Percentiles rank a stretch among this genome's conserved stretches.
Evolutionary conservation across 64 coral and sea anemone species (phyloP).

Genomic region (Porites lutea): DNA sequence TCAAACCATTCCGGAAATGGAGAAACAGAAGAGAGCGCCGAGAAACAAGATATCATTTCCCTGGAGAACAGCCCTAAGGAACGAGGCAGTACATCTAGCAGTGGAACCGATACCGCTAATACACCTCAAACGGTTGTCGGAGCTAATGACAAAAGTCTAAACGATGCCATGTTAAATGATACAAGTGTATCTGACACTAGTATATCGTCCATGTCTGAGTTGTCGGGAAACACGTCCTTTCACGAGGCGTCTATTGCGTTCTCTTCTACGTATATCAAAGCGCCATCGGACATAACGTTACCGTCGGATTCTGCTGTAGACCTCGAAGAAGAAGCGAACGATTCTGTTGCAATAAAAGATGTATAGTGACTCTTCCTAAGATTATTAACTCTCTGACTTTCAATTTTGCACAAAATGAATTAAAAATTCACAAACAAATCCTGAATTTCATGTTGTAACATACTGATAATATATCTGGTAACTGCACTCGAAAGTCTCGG

Average conservation of each 20-base stretch:
- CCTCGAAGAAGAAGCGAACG: not conserved
- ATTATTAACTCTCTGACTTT: no score
- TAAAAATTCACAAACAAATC: no score
- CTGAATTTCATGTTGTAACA: no score
- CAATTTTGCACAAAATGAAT: no score
- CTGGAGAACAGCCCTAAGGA: constrained; percentile 25
- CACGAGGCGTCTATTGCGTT: constrained; percentile 90
- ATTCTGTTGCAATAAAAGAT: not conserved
- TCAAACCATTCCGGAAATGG: not conserved
- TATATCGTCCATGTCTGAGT: constrained; percentile 77
- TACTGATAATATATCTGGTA: no score
- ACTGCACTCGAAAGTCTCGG: no score
- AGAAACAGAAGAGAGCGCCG: not conserved
- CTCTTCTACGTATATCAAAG: constrained; percentile 92
- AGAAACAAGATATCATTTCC: not conserved
- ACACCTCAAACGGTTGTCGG: constrained; percentile 65
- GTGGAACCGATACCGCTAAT: constrained; percentile 64
- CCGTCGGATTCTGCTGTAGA: constrained; percentile 11
- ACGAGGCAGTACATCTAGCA: constrained; percentile 32
- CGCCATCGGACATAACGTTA: constrained; percentile 59
- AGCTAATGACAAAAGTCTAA: no score
- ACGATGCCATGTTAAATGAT: constrained; percentile 76
- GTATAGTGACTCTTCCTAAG: not conserved
- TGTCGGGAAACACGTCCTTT: constrained; percentile 82
- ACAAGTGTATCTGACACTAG: constrained; percentile 73